Conservation (phyloP, 2,797 vertebrate species). For the Sitta carolinensis region DNA sequence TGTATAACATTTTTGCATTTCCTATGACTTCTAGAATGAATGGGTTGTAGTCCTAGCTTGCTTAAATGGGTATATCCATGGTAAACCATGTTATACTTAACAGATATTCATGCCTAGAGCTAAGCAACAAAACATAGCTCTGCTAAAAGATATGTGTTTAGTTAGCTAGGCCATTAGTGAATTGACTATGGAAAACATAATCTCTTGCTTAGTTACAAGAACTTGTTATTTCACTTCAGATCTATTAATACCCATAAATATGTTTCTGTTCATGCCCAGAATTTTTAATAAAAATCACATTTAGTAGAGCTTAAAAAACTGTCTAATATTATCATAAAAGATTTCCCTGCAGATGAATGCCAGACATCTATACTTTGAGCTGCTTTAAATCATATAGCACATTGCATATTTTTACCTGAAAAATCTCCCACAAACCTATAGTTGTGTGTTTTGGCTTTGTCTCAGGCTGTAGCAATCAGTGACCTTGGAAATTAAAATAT, state of each 20-base stretch:
- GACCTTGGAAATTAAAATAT: background rate
- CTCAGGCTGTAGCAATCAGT: background rate
- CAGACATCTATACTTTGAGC: background rate
- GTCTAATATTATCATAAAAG: background rate
- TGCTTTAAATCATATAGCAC: background rate
- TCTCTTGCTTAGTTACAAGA: background rate
- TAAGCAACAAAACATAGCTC: background rate
- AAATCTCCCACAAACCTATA: background rate
- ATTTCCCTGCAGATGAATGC: background rate
- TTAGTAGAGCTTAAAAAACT: background rate
- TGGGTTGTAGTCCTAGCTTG: background rate
- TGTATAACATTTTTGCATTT: background rate
- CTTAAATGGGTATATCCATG: background rate
- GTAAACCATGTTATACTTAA: background rate
- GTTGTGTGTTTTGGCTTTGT: background rate
- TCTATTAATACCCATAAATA: background rate
- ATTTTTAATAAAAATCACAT: background rate
- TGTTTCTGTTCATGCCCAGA: background rate
- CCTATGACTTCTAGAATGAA: background rate
- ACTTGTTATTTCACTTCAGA: background rate
- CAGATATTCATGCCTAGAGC: background rate
- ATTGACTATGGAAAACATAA: background rate
- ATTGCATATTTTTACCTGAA: background rate
- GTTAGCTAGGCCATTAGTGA: background rate
- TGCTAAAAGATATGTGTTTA: background rate